phyloP scores from a whole-genome alignment of 2,797 vertebrate genomes.

The Falco naumanni region DNA sequence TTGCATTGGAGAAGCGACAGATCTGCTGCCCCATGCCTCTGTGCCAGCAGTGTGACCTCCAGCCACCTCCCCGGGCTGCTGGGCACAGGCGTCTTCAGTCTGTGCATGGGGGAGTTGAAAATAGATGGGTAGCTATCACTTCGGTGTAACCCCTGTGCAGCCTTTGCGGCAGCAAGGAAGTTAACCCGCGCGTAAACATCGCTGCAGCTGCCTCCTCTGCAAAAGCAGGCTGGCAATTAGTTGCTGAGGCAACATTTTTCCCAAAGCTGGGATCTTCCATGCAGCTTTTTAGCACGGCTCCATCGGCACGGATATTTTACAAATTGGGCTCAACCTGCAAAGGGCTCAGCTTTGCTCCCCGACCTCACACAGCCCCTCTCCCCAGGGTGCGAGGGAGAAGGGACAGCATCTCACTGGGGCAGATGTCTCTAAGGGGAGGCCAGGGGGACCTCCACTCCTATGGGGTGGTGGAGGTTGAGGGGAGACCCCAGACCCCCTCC shows the following conservation, averaged over 20 bases:
- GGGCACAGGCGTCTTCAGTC: background rate
- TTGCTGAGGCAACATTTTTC: background rate
- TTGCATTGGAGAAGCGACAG: background rate
- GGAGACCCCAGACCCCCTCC: background rate
- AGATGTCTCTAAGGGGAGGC: too few species aligned
- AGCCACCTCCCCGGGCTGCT: background rate
- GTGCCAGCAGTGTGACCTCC: background rate
- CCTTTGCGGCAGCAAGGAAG: background rate
- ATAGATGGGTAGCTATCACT: background rate
- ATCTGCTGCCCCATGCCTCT: background rate
- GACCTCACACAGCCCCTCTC: background rate
- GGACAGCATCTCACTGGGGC: accelerated
- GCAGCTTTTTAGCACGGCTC: background rate
- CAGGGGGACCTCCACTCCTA: accelerated
- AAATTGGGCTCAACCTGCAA: background rate
- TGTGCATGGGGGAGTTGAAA: accelerated
- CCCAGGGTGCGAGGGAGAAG: too few species aligned
- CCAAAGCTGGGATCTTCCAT: background rate
- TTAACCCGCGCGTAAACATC: background rate
- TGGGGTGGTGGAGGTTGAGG: background rate
- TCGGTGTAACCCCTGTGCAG: background rate
- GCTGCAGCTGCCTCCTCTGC: background rate
- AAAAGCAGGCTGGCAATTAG: background rate
- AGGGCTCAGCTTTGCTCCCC: background rate
- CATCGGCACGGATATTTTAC: too few species aligned